These are phyloP conservation scores for Diglossa brunneiventris DNA, from an alignment of 2,113 vertebrate species.

Conservation along the genomic window DNA sequence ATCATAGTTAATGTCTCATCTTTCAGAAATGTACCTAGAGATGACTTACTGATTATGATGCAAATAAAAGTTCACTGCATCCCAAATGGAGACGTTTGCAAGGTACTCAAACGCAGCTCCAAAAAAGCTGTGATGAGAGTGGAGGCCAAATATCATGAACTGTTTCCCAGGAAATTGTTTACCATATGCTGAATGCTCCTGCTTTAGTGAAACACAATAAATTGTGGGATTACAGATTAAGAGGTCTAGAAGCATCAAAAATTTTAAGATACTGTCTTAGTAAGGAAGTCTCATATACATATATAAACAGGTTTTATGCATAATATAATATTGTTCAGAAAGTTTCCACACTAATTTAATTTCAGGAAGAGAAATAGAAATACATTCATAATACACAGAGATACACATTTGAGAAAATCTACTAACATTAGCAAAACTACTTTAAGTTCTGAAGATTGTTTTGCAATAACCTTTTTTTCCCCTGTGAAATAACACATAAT, in stretches of 20 bases:
- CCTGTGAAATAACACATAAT: background rate
- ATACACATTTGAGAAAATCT: background rate
- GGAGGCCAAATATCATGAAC: background rate
- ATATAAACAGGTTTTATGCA: background rate
- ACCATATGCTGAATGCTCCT: background rate
- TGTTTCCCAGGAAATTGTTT: background rate
- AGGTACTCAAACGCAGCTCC: background rate
- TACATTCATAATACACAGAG: too few relatives aligned
- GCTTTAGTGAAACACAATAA: background rate
- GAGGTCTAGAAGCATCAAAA: background rate
- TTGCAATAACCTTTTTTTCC: background rate
- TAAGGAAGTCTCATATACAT: background rate
- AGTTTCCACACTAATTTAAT: background rate
- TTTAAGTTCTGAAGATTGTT: background rate
- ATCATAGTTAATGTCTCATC: background rate
- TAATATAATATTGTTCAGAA: background rate
- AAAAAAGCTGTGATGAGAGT: background rate
- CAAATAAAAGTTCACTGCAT: background rate
- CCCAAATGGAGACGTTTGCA: background rate
- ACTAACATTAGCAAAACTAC: background rate
- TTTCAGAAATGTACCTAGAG: background rate
- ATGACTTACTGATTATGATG: background rate
- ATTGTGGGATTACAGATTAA: background rate
- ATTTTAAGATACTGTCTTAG: background rate
- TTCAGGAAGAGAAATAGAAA: background rate